Conservation (phyloP, 2,797 vertebrate genomes). For the Enteromius radiatus region DNA sequence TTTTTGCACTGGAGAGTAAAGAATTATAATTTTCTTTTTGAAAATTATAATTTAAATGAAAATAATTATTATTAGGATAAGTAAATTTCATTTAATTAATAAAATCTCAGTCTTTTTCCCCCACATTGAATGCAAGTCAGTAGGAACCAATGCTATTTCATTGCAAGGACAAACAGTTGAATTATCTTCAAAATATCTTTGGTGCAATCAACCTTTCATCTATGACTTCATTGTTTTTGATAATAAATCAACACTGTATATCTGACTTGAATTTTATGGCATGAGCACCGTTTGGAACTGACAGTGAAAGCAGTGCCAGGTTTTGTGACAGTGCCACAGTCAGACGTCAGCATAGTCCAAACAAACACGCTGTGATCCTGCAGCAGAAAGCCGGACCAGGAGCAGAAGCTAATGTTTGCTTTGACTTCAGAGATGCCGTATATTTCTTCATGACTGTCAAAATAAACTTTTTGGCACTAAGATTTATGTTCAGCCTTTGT, state of each 20-base stretch:
- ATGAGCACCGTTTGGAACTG: slow-evolving; percentile 6
- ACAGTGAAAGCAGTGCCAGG: slow-evolving; percentile 22
- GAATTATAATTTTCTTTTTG: no score
- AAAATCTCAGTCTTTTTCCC: no score
- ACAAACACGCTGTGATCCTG: slow-evolving; percentile 21
- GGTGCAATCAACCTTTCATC: neutral
- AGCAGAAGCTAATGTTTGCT: slow-evolving; percentile 42
- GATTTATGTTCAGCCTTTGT: slow-evolving; percentile 49
- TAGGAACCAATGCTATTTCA: neutral
- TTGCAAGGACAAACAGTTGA: neutral
- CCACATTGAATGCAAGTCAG: neutral
- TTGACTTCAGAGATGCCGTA: slow-evolving; percentile 41
- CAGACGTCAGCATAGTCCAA: slow-evolving; percentile 22
- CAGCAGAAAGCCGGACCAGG: slow-evolving; percentile 17
- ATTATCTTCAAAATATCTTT: neutral
- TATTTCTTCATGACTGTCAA: slow-evolving; percentile 33
- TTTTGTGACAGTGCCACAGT: slow-evolving; percentile 26
- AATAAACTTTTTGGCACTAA: slow-evolving; percentile 24
- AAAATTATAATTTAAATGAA: no score
- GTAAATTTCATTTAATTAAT: no score
- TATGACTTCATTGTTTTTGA: slow-evolving; percentile 8
- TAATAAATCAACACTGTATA: slow-evolving; percentile 9
- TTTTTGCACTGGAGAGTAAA: neutral
- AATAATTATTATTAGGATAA: no score
- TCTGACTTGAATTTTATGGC: slow-evolving; percentile 7